Evolutionary conservation across 2,113 vertebrate species (phyloP).

Genomic region (Gobio gobio): DNA sequence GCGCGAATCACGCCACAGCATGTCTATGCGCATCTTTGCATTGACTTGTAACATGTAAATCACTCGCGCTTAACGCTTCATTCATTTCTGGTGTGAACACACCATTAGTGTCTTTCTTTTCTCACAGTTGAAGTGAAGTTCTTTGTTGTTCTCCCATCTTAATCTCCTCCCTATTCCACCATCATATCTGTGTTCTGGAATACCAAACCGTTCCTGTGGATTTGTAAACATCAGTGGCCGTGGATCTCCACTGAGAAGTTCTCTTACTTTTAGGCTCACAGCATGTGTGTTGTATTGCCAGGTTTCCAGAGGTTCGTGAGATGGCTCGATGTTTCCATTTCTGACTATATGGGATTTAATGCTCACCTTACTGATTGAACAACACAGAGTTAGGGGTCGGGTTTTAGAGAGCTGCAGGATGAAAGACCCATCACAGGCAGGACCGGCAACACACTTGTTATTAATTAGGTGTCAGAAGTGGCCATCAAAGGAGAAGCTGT

Average conservation of each 20-base stretch:
- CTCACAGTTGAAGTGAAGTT: slow-evolving; percentile 35
- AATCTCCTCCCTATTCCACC: neutral
- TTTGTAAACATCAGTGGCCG: slow-evolving; percentile 56
- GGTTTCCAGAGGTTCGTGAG: slow-evolving; percentile 8
- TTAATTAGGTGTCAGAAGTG: slow-evolving; percentile 64
- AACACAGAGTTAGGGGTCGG: slow-evolving; percentile 1
- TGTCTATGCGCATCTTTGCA: no score
- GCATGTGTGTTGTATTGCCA: slow-evolving; percentile 36
- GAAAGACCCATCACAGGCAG: slow-evolving; percentile 8
- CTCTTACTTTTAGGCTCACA: neutral
- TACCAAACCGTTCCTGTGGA: slow-evolving; percentile 47
- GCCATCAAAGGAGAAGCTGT: slow-evolving; percentile 53
- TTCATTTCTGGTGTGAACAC: no score
- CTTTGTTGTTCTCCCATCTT: slow-evolving; percentile 59
- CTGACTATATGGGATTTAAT: neutral
- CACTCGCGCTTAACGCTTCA: no score
- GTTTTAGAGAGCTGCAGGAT: neutral
- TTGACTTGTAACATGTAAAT: no score
- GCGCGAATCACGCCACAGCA: no score
- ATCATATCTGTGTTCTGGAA: slow-evolving; percentile 16
- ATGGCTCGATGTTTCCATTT: slow-evolving; percentile 29
- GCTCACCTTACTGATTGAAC: slow-evolving; percentile 32
- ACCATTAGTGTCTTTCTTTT: no score
- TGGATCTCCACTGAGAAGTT: slow-evolving; percentile 23
- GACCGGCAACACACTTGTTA: slow-evolving; percentile 43